phyloP scores from a whole-genome alignment of 1,140 invertebrate species.

The Euura lappo region DNA sequence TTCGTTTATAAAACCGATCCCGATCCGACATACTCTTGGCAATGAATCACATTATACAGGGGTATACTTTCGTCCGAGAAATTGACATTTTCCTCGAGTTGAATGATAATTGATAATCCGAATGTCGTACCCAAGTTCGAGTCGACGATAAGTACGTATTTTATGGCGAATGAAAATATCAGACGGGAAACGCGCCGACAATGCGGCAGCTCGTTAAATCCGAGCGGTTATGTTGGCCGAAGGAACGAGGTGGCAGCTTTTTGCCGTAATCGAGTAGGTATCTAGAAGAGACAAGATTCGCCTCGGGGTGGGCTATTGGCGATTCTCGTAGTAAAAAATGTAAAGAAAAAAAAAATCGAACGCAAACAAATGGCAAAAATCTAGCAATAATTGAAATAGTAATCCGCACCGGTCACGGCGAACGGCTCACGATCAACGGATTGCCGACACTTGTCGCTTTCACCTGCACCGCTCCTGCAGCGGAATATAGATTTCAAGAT shows the following conservation, averaged over 20 bases:
- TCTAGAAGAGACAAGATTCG: neutral
- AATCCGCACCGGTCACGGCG: neutral
- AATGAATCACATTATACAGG: neutral
- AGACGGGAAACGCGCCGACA: neutral
- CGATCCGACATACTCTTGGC: neutral
- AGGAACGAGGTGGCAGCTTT: neutral
- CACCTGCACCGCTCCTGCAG: neutral
- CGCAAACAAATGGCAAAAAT: neutral
- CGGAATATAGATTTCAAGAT: neutral
- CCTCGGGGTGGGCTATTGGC: neutral
- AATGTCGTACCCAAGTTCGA: too few species aligned
- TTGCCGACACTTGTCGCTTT: slow-evolving; percentile 5
- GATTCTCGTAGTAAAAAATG: neutral
- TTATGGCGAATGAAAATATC: neutral
- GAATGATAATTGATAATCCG: too few species aligned
- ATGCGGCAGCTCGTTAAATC: slow-evolving; percentile 1
- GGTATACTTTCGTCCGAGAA: neutral
- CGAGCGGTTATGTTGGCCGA: neutral
- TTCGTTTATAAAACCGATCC: too few species aligned
- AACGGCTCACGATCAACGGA: neutral
- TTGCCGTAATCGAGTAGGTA: neutral
- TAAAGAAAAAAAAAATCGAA: too few species aligned
- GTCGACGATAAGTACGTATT: too few species aligned
- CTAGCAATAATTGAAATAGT: slow-evolving; percentile 1
- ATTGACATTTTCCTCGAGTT: too few species aligned